Evolutionary conservation across 2,888 invertebrate genomes (phyloP), one percentile per base, ranked within the genome.

Genomic region (Rhagophthalmus giganteus): DNA sequence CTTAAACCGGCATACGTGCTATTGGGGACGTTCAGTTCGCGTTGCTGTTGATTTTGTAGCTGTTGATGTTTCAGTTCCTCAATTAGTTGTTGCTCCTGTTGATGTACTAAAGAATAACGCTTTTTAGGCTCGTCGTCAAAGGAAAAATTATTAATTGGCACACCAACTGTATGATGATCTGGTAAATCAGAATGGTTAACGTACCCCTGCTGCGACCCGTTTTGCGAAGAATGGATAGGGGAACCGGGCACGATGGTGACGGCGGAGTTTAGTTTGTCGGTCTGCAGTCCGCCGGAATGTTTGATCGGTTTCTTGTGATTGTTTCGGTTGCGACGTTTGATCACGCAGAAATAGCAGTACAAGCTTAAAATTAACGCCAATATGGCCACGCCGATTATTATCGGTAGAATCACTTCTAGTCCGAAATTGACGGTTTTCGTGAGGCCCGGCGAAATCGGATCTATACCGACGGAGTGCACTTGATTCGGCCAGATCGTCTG

Each of bases 271-370:
- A 75, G 51, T 58, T 73, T 75, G 35, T 73, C 74, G 34, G 65
- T 69, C 40, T 73, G 72, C 8, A 71, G 64, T 3, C 66, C 62
- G 16, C 62, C 66, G 14, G 68, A 62, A 20, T 63, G 64, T 2
- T 62, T 62, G 8, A 60, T 57, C 28, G 64, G 64, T 32, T 72
- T 70, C 33, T 70, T 69, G 35, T 62, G 60, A 20, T 53, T 60
- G 8, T 58, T 58, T 6, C 62, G 60, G 30, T 66, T 62, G 15
- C 74, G 68, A 10, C 76, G 68, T 49, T 77, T 75, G 7, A 76
- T 66, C 1, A 79, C 72, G 58, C 79, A 80, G 58, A 78, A 75
- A 54, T 78, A 77, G 55, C 78, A 78, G 60, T 79, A 78, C 5
- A 77, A 61, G 4, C 74, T 69, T 5, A 78, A 59, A 2, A 78